phyloP scores from a whole-genome alignment of 2,113 vertebrate species.

The Megaceryle maxima region DNA sequence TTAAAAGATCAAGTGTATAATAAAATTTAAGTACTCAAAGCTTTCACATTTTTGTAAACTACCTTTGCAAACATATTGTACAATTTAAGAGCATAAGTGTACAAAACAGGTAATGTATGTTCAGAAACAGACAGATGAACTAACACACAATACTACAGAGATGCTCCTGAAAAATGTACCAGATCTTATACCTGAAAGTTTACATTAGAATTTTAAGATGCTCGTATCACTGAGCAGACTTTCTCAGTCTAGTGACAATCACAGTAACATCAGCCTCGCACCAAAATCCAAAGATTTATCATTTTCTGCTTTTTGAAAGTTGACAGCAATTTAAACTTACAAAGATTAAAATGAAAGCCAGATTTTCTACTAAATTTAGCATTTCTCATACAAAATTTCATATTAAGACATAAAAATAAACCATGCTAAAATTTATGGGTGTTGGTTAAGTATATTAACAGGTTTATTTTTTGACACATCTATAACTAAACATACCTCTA shows the following conservation, averaged over 20 bases:
- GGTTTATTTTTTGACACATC: not conserved
- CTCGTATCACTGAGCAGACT: not conserved
- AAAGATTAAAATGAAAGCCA: not conserved
- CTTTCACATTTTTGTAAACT: not conserved
- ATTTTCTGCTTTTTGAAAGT: not conserved
- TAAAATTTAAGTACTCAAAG: not conserved
- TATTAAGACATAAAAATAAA: not conserved
- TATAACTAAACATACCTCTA: not conserved
- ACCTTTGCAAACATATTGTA: not conserved
- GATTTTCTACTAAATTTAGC: not conserved
- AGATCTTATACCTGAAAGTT: not conserved
- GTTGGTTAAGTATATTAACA: not conserved
- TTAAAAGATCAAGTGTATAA: not conserved
- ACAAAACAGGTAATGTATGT: not conserved
- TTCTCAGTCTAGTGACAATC: not conserved
- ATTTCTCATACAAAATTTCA: not conserved
- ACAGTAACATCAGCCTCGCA: not conserved
- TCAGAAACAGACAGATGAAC: not conserved
- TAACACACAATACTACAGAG: not conserved
- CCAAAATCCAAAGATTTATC: not conserved
- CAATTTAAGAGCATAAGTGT: not conserved
- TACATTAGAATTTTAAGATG: not conserved
- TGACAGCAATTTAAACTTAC: not conserved
- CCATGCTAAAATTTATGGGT: fast-evolving
- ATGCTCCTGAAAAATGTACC: not conserved